phyloP scores from a whole-genome alignment of 2,113 vertebrate species.

The Mungos mungo region DNA sequence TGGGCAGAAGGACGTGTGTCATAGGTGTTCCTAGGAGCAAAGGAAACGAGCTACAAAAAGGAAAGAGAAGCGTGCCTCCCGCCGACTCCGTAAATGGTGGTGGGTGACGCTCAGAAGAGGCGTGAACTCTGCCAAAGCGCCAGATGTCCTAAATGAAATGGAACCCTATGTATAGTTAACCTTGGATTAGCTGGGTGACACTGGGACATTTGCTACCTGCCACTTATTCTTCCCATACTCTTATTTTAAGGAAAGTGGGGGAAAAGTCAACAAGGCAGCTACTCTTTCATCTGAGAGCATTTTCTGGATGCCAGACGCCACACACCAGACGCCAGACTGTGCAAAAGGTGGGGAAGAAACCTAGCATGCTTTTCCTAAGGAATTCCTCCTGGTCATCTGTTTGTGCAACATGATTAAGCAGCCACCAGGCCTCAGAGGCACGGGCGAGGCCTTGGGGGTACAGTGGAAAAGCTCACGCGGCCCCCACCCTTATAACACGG shows the following conservation, averaged over 20 bases:
- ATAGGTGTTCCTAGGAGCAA: neutral
- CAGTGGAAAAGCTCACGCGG: neutral
- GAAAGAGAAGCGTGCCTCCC: neutral
- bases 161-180: neutral
- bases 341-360: neutral
- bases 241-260: neutral
- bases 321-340: neutral
- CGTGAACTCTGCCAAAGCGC: neutral
- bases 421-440: neutral
- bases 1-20: neutral
- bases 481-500: neutral
- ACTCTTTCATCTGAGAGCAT: neutral
- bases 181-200: neutral
- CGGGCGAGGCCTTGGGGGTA: neutral
- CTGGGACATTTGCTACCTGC: neutral
- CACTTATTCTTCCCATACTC: neutral
- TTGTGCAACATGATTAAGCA: neutral
- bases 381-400: neutral
- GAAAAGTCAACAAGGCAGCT: neutral
- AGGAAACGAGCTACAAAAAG: neutral
- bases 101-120: neutral
- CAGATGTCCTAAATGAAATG: neutral
- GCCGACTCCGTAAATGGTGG: neutral
- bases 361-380: neutral
- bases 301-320: neutral